Conservation (phyloP, 1,140 invertebrate species). For the Papilio helenus region DNA sequence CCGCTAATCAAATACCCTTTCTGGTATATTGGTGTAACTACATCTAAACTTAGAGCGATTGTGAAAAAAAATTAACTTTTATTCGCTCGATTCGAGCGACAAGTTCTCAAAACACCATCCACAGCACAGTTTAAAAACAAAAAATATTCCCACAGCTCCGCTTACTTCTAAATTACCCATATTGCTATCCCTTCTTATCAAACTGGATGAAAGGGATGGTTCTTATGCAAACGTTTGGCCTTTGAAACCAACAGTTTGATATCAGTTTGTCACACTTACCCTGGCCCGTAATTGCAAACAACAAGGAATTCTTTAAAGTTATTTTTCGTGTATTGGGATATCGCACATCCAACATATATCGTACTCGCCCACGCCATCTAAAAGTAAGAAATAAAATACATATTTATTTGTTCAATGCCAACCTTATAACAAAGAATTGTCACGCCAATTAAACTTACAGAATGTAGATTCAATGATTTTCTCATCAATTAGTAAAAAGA, state of each 20-base stretch:
- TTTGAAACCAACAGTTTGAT: not conserved
- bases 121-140: not conserved
- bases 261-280: conserved; percentile 11
- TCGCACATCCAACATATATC: conserved; percentile 24
- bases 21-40: too few relatives aligned
- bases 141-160: not conserved
- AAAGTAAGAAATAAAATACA: conserved; percentile 1
- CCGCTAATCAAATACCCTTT: too few relatives aligned
- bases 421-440: conserved; percentile 1
- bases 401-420: conserved; percentile 1
- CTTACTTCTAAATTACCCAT: not conserved
- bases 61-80: too few relatives aligned
- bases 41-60: too few relatives aligned
- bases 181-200: not conserved
- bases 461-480: not conserved
- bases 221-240: not conserved
- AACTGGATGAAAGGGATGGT: too few relatives aligned
- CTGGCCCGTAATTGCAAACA: conserved; percentile 32
- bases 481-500: not conserved
- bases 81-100: not conserved
- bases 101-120: not conserved
- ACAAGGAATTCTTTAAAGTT: conserved; percentile 34
- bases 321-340: conserved; percentile 23
- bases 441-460: conserved; percentile 8
- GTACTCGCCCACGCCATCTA: conserved; percentile 34